phyloP scores from a whole-genome alignment of 2,113 vertebrate genomes.

The Pontoporia blainvillei region DNA sequence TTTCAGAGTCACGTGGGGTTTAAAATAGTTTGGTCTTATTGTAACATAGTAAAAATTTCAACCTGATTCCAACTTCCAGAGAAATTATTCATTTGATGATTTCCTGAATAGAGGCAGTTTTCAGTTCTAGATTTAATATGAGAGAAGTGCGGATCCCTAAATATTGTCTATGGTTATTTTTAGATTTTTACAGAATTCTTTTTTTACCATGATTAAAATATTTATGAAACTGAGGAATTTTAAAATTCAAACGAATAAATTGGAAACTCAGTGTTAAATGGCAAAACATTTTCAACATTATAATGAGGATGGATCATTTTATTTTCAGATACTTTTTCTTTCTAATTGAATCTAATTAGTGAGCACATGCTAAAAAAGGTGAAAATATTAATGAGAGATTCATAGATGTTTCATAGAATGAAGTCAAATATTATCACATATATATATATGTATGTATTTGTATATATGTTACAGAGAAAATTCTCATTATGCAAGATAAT shows the following conservation, averaged over 20 bases:
- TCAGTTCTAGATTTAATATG: not conserved
- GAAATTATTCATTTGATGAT: not conserved
- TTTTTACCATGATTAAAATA: not conserved
- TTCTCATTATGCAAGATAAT: slow-evolving; percentile 44
- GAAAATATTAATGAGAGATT: slow-evolving; percentile 39
- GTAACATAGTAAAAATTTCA: not conserved
- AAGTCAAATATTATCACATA: not conserved
- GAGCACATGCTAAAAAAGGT: slow-evolving; percentile 24
- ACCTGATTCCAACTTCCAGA: not conserved
- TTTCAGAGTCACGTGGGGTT: not conserved
- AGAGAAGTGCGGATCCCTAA: not conserved
- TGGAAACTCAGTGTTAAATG: not conserved
- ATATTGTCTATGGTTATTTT: not conserved
- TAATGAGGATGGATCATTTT: slow-evolving; percentile 28
- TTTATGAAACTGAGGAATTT: not conserved
- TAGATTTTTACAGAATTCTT: not conserved
- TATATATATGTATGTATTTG: not conserved
- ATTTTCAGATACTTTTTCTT: slow-evolving; percentile 45
- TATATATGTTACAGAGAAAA: slow-evolving; percentile 10
- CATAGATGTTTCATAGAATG: slow-evolving; percentile 1
- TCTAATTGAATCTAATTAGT: slow-evolving; percentile 53
- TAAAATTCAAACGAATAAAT: slow-evolving; percentile 26
- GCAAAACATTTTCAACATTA: not conserved
- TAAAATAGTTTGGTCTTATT: not conserved
- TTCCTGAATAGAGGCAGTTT: not conserved